Evolutionary conservation across 1,140 invertebrate genomes (phyloP).

Genomic region (Rhopalosiphum maidis): DNA sequence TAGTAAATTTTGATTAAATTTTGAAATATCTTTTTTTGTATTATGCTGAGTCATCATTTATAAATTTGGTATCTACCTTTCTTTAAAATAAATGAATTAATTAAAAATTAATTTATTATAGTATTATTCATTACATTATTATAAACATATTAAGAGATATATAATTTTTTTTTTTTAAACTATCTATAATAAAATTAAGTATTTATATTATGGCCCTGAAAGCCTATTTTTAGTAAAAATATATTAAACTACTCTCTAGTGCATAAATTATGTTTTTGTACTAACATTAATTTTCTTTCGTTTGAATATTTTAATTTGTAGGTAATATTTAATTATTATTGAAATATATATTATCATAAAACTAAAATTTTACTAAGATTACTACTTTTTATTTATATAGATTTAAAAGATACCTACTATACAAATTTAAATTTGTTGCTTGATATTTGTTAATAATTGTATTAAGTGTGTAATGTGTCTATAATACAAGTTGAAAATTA

Average conservation of each 20-base stretch:
- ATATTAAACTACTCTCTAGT: background rate
- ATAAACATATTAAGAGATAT: background rate
- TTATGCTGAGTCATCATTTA: background rate
- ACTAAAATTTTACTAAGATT: background rate
- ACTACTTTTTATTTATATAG: background rate
- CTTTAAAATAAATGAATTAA: background rate
- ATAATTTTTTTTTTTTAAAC: background rate
- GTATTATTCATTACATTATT: background rate
- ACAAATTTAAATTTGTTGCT: background rate
- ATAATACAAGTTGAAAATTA: background rate
- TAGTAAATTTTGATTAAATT: background rate
- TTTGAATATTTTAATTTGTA: background rate
- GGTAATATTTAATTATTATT: background rate
- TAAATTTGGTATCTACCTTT: background rate
- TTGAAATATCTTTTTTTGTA: background rate
- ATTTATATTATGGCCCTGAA: background rate
- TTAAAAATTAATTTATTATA: background rate
- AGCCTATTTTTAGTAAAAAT: background rate
- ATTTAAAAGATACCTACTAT: background rate
- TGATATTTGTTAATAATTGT: background rate
- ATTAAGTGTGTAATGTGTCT: background rate
- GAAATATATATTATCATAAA: background rate
- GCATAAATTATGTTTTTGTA: background rate
- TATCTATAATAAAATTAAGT: background rate
- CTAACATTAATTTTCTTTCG: background rate